Percentiles rank a stretch among this genome's conserved stretches.
These are phyloP conservation scores for Musca domestica DNA, from an alignment of 1,140 invertebrate genomes.

Conservation along the genomic window DNA sequence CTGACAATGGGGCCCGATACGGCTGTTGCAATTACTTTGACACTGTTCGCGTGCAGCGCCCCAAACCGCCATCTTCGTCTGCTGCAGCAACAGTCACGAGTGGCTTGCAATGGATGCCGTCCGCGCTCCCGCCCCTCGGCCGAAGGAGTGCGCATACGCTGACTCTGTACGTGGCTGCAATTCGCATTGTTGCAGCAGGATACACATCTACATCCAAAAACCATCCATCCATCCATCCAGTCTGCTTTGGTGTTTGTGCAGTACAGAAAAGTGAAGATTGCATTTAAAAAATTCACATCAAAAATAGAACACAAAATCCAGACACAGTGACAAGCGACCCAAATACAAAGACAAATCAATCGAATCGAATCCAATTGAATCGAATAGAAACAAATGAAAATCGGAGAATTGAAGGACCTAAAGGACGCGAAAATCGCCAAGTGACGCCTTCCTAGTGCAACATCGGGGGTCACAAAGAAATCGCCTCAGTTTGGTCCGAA, in stretches of 20 bases:
- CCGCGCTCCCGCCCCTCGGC: not conserved
- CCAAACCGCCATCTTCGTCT: not conserved
- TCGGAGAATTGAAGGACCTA: too few relatives aligned
- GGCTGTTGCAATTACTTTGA: slow-evolving; percentile 9
- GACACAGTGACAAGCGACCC: too few relatives aligned
- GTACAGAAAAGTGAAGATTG: slow-evolving; percentile 19
- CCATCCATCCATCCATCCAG: slow-evolving; percentile 14
- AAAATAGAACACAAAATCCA: slow-evolving; percentile 10
- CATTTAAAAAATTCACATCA: slow-evolving; percentile 18
- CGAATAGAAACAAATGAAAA: too few relatives aligned
- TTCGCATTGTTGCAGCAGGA: slow-evolving; percentile 24
- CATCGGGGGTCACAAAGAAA: too few relatives aligned
- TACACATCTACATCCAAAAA: slow-evolving; percentile 25
- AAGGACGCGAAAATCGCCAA: too few relatives aligned
- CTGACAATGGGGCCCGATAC: not conserved
- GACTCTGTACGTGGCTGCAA: slow-evolving; percentile 29
- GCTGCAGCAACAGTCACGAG: not conserved
- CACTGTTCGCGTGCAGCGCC: not conserved
- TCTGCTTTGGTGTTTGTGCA: slow-evolving; percentile 13
- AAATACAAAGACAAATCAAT: too few relatives aligned
- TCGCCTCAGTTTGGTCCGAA: too few relatives aligned
- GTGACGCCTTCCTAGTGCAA: too few relatives aligned
- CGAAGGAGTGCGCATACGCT: slow-evolving; percentile 22
- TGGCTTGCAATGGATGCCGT: not conserved
- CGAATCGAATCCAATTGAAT: too few relatives aligned